Conservation (phyloP, 1,140 invertebrate species). For the Pseudachorutes palmiensis region DNA sequence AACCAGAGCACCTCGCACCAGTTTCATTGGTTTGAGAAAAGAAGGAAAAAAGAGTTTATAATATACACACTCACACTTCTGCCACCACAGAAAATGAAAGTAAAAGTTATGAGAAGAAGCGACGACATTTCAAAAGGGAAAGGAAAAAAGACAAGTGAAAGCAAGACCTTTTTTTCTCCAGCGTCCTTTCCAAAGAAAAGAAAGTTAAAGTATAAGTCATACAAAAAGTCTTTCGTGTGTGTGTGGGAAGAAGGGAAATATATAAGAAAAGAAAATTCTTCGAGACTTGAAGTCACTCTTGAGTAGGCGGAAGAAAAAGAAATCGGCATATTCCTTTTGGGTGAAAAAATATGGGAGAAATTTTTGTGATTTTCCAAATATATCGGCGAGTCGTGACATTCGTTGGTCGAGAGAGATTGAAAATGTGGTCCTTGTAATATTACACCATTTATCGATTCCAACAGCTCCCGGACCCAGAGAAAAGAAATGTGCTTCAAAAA, state of each 20-base stretch:
- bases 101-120: background rate
- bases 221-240: too few relatives aligned
- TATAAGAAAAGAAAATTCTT: slow-evolving; percentile 1
- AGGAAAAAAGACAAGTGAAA: background rate
- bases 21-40: too few relatives aligned
- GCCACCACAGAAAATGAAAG: slow-evolving; percentile 8
- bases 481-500: background rate
- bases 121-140: slow-evolving; percentile 4
- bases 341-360: slow-evolving; percentile 11
- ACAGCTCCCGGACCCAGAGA: background rate
- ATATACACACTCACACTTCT: too few relatives aligned
- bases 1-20: too few relatives aligned
- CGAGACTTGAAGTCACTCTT: background rate
- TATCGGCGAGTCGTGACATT: slow-evolving; percentile 31
- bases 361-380: slow-evolving; percentile 29
- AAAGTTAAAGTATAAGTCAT: slow-evolving; percentile 6
- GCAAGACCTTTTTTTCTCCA: background rate
- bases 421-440: slow-evolving; percentile 31
- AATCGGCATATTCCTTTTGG: slow-evolving; percentile 1
- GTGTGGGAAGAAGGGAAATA: too few relatives aligned
- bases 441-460: slow-evolving; percentile 26
- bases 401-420: slow-evolving; percentile 32
- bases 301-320: background rate
- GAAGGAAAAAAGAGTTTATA: too few relatives aligned
- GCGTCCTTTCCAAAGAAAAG: slow-evolving; percentile 1